Conservation (phyloP, 2,888 invertebrate genomes). For the Drosophila austrosaltans region DNA sequence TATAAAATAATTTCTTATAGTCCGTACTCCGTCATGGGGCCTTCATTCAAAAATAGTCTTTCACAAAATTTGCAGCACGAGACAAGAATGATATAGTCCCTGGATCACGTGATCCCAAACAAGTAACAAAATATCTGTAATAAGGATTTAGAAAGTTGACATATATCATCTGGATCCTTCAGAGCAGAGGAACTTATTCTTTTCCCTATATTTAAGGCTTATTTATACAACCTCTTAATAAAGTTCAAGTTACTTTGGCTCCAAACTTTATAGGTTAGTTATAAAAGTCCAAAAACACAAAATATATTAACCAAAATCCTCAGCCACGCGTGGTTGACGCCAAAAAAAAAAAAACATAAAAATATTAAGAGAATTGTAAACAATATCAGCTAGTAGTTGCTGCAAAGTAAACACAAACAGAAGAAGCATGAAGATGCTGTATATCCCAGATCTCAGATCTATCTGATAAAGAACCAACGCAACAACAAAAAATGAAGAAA, state of each 20-base stretch:
- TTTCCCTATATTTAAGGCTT: not conserved
- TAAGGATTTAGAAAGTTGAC: not conserved
- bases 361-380: conserved; percentile 12
- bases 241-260: conserved; percentile 8
- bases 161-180: not conserved
- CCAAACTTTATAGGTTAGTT: not conserved
- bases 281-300: conserved; percentile 14
- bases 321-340: conserved; percentile 38
- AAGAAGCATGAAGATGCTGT: conserved; percentile 13
- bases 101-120: too few relatives aligned
- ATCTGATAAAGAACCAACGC: not conserved
- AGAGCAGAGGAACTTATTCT: not conserved
- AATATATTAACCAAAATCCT: conserved; percentile 41
- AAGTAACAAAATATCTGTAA: too few relatives aligned
- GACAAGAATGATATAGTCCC: too few relatives aligned
- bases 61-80: too few relatives aligned
- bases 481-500: not conserved
- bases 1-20: too few relatives aligned
- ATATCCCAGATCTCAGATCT: not conserved
- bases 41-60: too few relatives aligned
- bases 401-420: conserved; percentile 14
- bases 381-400: conserved; percentile 7
- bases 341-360: conserved; percentile 17
- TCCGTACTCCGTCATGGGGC: too few relatives aligned
- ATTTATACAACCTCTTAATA: conserved; percentile 4